Percentiles rank a stretch among this genome's conserved stretches.
Conservation (phyloP, 2,888 invertebrate genomes). For the Sepioteuthis lessoniana region DNA sequence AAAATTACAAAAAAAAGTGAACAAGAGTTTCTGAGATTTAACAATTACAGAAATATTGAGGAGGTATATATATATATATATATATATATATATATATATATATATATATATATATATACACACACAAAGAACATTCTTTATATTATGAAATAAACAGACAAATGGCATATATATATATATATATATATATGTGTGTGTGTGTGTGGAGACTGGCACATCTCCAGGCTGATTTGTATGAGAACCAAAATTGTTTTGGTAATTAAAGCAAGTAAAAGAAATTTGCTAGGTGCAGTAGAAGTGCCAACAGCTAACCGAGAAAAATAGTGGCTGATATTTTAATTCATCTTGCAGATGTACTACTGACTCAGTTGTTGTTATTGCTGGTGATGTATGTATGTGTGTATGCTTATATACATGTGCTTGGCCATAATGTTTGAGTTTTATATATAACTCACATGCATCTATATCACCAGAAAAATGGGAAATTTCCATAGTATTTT, state of each 20-base stretch:
- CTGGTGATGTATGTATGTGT: neutral
- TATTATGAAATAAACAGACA: too few relatives aligned
- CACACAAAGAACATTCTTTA: too few relatives aligned
- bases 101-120: too few relatives aligned
- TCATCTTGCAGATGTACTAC: neutral
- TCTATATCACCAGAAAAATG: neutral
- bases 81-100: too few relatives aligned
- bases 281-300: neutral
- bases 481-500: neutral
- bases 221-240: neutral
- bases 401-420: neutral
- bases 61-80: too few relatives aligned
- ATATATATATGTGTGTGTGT: neutral
- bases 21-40: too few relatives aligned
- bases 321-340: neutral
- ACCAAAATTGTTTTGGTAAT: neutral
- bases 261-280: neutral
- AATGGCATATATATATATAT: neutral
- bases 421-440: too few relatives aligned
- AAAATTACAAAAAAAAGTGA: too few relatives aligned
- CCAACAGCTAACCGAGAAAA: conserved; percentile 4
- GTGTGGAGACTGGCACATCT: neutral
- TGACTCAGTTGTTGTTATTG: neutral
- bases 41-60: too few relatives aligned
- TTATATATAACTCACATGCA: neutral